Evolutionary conservation across 2,113 vertebrate species (phyloP).

Genomic region (Datnioides undecimradiatus): DNA sequence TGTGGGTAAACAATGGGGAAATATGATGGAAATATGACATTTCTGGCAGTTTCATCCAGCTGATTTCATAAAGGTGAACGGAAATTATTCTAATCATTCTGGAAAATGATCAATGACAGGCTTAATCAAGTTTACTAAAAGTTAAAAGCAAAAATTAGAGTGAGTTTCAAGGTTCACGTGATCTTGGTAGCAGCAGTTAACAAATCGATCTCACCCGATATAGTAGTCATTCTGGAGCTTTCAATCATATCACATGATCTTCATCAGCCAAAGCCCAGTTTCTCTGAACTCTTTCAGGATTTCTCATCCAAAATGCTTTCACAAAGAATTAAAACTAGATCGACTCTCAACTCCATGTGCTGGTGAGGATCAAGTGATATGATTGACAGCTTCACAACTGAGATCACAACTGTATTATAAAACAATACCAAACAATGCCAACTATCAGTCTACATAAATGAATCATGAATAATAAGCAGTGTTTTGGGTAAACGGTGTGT

Average conservation of each 20-base stretch:
- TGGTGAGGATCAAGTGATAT: background rate
- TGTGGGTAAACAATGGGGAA: too few species aligned
- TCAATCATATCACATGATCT: background rate
- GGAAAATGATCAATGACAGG: too few species aligned
- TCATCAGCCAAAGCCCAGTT: background rate
- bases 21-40: too few species aligned
- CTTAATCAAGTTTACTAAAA: background rate
- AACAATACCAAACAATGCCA: background rate
- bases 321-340: too few species aligned
- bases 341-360: background rate
- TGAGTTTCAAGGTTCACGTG: background rate
- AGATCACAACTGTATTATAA: background rate
- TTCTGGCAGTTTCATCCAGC: too few species aligned
- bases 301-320: too few species aligned
- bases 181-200: background rate
- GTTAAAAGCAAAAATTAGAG: background rate
- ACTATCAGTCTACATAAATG: background rate
- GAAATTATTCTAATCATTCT: too few species aligned
- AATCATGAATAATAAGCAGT: background rate
- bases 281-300: too few species aligned
- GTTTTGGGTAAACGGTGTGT: background rate
- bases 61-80: too few species aligned
- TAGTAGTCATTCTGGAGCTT: background rate
- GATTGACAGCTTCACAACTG: background rate
- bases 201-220: background rate